Base-by-base conservation (phyloP, 2,888 invertebrate species). In the Drosophila austrosaltans region DNA sequence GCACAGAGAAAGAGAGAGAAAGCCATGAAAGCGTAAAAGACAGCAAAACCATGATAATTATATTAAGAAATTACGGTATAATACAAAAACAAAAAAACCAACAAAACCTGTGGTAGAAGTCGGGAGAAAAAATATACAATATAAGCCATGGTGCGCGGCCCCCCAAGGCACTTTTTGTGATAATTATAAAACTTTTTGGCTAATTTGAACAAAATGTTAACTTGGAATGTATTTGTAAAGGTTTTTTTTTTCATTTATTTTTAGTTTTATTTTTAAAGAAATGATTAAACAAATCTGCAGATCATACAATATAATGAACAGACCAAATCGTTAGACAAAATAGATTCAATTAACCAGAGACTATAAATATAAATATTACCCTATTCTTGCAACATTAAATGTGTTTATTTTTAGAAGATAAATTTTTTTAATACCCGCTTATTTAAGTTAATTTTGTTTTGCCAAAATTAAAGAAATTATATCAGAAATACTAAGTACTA, bases 21-120 rank as follows among this genome's bases (percentile, higher is more conserved):
- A 81, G 68, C 56, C 77, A 84, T 73, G 87, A 84, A 83, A 87
- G 82, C 79, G 84, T 87, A 77, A 71, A 78, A 72, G 71, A 77
- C 79, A 70, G 62, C 72, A 81, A 69, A 74, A 64, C 70, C 53
- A 70, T 81, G 81, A 87, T 82, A 84, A 83, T 72, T 65, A 66
- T 71, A 36, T 57, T 57, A 39, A 48, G 74, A 75, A 76, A 69
- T 78, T 63, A 76, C 63, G 70, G 74, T 74, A 54, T 36, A 72
- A 65, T 39, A 58, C 48, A 56, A 65, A 66, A 16, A 56, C 8
- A 58, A 56, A 56, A 65, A 66, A 54, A 30, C 5, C 16, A 60
- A 10, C 12, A 42, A 42, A 60, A 66, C 57, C 42, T 72, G 72
- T 36, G 66, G 73, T 66, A 73, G 72, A 65, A 63, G 69, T 28